These are phyloP conservation scores for Julus scanicus DNA, from an alignment of 2,888 invertebrate genomes.

Conservation along the genomic window DNA sequence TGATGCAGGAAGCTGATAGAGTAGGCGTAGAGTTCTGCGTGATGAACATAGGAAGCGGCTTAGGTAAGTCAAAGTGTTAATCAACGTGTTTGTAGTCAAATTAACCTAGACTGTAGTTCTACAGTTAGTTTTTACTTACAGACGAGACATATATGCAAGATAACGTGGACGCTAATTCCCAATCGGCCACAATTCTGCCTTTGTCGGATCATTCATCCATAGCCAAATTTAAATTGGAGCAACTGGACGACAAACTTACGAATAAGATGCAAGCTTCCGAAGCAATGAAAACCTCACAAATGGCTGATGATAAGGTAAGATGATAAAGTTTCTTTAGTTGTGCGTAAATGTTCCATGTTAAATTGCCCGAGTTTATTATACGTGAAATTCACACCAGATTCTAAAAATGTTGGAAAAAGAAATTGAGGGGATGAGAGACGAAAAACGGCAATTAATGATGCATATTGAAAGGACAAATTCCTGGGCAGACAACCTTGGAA, in stretches of 20 bases:
- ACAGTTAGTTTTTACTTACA: constrained; percentile 30
- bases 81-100: neutral
- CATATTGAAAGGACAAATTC: constrained; percentile 86
- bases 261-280: constrained; percentile 87
- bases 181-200: constrained; percentile 30
- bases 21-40: constrained; percentile 60
- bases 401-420: constrained; percentile 82
- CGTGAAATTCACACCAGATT: constrained; percentile 67
- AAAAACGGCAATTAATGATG: constrained; percentile 82
- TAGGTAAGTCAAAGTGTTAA: neutral
- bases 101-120: neutral
- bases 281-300: constrained; percentile 82
- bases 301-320: constrained; percentile 79
- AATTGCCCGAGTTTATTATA: neutral
- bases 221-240: constrained; percentile 82
- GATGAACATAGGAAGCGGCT: constrained; percentile 41
- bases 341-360: neutral
- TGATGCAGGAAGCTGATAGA: constrained; percentile 75
- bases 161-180: neutral
- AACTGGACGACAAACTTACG: constrained; percentile 83
- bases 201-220: constrained; percentile 82
- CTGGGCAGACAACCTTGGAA: constrained; percentile 89
- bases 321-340: neutral
- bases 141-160: constrained; percentile 45
- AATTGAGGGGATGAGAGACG: constrained; percentile 83